Base-by-base conservation (phyloP, 1,140 invertebrate species). In the Gonioctena quinquepunctata region DNA sequence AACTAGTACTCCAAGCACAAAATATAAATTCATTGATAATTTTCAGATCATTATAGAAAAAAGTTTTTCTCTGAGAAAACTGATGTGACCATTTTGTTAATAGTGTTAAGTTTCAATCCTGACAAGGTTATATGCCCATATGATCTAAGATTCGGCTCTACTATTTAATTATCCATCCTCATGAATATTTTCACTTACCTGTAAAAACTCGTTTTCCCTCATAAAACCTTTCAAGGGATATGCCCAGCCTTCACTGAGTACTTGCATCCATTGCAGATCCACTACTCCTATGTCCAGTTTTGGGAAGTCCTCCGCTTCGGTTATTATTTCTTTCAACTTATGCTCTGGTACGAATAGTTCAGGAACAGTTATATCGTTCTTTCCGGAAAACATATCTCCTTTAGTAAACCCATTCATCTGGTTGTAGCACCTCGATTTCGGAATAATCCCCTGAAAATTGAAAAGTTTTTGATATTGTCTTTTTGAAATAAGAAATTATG, bases 231-330 rank as follows among this genome's bases (percentile, higher is more conserved):
- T 90, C 0, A 99, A 82, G 0, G 98, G 98, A 26, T 92, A 90
- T 0, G 97, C 97, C 98, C 98, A 99, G 1, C 98, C 98, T 88
- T 99, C 98, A 28, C 94, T 90, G 28, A 99, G 83, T 0, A 99
- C 90, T 87, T 96, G 93, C 3, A 98, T 86, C 98, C 98, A 99
- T 83, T 99, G 97, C 5, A 98, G 82, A 84, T 99, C 97, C 6
- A 99, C 82, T 48, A 89, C 85, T n/a, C 81, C 90, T 68, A 98
- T 92, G 3, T 94, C 88, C 0, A 98, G 81, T 28, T 85, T 82
- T 1, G 90, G 91, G 16, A 93, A 80, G 11, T 84, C 85, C 8
- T 88, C 85, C 0, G 94, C 92, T 83, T 96, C 94, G 26, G 88
- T 85, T 33, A 86, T 84, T 0, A 90, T 89, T 22, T 86, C 87